phyloP scores from a whole-genome alignment of 2,113 vertebrate species.

The Poecilia latipinna region DNA sequence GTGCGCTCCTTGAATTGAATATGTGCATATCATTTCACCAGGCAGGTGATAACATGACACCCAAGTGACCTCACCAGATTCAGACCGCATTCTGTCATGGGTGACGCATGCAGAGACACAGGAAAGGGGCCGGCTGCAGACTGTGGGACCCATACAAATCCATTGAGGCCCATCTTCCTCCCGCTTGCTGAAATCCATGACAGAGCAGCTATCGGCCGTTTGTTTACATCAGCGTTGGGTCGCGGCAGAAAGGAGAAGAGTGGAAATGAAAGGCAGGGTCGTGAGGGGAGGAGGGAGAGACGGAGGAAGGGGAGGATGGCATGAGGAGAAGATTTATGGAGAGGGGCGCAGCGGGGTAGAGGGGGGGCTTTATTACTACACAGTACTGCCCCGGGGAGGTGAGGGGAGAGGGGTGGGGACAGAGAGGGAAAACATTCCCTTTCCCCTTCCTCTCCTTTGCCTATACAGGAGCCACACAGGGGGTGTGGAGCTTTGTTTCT shows the following conservation, averaged over 20 bases:
- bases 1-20: neutral
- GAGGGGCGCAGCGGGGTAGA: no score
- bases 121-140: slow-evolving; percentile 32
- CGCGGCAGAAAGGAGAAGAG: slow-evolving; percentile 50
- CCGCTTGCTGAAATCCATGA: slow-evolving; percentile 51
- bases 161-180: slow-evolving; percentile 39
- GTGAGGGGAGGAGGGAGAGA: slow-evolving; percentile 4
- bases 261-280: slow-evolving; percentile 17
- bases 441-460: slow-evolving; percentile 62
- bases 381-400: slow-evolving; percentile 70
- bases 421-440: slow-evolving; percentile 70
- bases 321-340: slow-evolving; percentile 75
- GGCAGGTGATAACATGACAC: slow-evolving; percentile 52
- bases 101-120: slow-evolving; percentile 18
- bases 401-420: slow-evolving; percentile 49
- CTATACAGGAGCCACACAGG: slow-evolving; percentile 60
- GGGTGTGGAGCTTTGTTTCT: slow-evolving; percentile 56
- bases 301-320: slow-evolving; percentile 62
- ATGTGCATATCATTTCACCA: slow-evolving; percentile 34
- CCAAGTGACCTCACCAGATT: slow-evolving; percentile 60
- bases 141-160: slow-evolving; percentile 64
- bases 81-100: slow-evolving; percentile 39
- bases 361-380: slow-evolving; percentile 77
- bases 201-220: slow-evolving; percentile 67
- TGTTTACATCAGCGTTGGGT: slow-evolving; percentile 71